Conservation (phyloP, 2,113 vertebrate species). For the Pogona vitticeps region DNA sequence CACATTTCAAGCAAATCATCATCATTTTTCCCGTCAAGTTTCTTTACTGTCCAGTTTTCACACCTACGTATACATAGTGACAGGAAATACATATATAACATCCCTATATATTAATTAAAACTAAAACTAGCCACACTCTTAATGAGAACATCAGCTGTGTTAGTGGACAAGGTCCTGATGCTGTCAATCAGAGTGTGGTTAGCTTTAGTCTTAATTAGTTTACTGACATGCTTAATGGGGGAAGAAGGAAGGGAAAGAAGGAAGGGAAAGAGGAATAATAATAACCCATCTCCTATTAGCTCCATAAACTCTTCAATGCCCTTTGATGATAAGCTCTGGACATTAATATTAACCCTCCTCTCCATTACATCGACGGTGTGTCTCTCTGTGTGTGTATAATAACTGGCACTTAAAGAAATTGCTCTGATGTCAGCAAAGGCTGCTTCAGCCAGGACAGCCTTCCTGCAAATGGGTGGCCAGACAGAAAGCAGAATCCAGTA, state of each 20-base stretch:
- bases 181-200: conserved; percentile 7
- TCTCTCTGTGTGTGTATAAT: too few relatives aligned
- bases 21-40: too few relatives aligned
- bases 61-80: too few relatives aligned
- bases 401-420: neutral
- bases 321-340: conserved; percentile 18
- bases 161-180: neutral
- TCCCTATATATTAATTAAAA: too few relatives aligned
- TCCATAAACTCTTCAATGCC: neutral
- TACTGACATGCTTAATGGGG: neutral
- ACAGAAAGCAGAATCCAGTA: neutral
- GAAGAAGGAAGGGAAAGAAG: neutral
- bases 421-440: neutral
- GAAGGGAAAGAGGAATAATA: neutral
- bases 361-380: neutral
- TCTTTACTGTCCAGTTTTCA: too few relatives aligned
- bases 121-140: too few relatives aligned
- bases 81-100: too few relatives aligned
- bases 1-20: too few relatives aligned
- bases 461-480: neutral
- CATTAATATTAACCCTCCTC: conserved; percentile 4
- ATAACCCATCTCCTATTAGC: conserved; percentile 21
- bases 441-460: neutral
- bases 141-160: neutral
- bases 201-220: conserved; percentile 25